These are phyloP conservation scores for Clanis bilineata DNA, from an alignment of 2,888 invertebrate species.

Conservation along the genomic window DNA sequence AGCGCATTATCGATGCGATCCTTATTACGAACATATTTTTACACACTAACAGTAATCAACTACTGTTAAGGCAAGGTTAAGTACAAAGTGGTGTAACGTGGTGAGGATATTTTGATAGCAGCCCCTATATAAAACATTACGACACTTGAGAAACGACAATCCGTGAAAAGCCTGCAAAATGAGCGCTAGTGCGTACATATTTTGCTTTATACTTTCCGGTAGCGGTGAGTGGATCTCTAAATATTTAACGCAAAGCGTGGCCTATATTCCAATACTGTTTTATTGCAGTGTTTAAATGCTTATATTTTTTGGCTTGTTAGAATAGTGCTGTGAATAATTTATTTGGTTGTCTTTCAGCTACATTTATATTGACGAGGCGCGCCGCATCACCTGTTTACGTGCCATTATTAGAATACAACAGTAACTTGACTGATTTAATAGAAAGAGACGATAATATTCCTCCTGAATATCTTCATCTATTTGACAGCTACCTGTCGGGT, in stretches of 20 bases:
- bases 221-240: conserved; percentile 31
- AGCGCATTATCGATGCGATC: neutral
- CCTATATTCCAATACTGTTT: neutral
- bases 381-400: neutral
- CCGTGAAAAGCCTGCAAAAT: conserved; percentile 56
- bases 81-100: conserved; percentile 31
- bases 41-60: conserved; percentile 37
- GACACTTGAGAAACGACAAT: conserved; percentile 44
- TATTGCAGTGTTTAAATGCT: neutral
- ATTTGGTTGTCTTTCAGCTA: neutral
- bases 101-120: conserved; percentile 55
- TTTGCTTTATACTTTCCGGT: conserved; percentile 30
- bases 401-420: neutral
- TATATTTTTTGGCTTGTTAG: neutral
- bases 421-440: neutral
- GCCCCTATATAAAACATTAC: conserved; percentile 66
- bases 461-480: neutral
- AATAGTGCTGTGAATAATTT: neutral
- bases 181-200: conserved; percentile 44
- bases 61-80: conserved; percentile 56
- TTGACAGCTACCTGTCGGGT: neutral
- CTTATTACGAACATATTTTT: conserved; percentile 21
- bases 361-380: neutral
- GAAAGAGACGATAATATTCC: conserved; percentile 1
- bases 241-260: neutral